These are phyloP conservation scores for Steinernema khuongi DNA, from an alignment of 1,140 invertebrate genomes.

Conservation along the genomic window DNA sequence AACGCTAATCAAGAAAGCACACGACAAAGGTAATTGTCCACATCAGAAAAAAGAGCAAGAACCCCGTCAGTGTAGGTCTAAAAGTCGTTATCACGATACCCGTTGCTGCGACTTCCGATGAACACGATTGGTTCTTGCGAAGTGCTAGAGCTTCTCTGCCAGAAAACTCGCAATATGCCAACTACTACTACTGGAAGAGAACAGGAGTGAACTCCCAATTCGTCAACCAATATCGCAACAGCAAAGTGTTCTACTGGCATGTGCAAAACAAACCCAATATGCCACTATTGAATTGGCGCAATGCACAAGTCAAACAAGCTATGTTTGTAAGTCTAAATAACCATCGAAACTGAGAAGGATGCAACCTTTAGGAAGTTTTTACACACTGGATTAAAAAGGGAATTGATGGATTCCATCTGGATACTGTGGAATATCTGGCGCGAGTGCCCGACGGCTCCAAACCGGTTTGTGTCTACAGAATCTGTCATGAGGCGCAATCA, in stretches of 20 bases:
- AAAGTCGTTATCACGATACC: conserved; percentile 50
- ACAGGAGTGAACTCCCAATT: not conserved
- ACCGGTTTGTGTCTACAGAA: conserved; percentile 27
- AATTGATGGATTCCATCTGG: conserved; percentile 38
- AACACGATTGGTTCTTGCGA: conserved; percentile 50
- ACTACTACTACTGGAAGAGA: conserved; percentile 49
- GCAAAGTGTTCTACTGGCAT: conserved; percentile 5
- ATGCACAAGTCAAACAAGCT: conserved; percentile 24
- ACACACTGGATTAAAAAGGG: conserved; percentile 38
- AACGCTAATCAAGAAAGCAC: conserved; percentile 48
- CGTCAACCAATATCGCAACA: not conserved
- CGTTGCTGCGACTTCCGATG: conserved; percentile 48
- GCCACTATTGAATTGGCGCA: conserved; percentile 30
- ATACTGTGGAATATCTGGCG: conserved; percentile 38
- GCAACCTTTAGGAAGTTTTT: conserved; percentile 27
- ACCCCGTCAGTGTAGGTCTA: conserved; percentile 28
- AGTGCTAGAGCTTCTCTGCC: conserved; percentile 37
- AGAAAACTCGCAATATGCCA: conserved; percentile 42
- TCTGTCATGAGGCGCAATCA: not conserved
- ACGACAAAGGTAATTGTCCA: conserved; percentile 32
- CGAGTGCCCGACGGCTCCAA: conserved; percentile 31
- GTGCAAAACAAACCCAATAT: conserved; percentile 7
- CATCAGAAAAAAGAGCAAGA: not conserved
- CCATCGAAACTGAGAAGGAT: not conserved
- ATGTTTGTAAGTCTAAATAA: conserved; percentile 25